These are phyloP conservation scores for Formica exsecta DNA, from an alignment of 1,140 invertebrate species.

Conservation along the genomic window DNA sequence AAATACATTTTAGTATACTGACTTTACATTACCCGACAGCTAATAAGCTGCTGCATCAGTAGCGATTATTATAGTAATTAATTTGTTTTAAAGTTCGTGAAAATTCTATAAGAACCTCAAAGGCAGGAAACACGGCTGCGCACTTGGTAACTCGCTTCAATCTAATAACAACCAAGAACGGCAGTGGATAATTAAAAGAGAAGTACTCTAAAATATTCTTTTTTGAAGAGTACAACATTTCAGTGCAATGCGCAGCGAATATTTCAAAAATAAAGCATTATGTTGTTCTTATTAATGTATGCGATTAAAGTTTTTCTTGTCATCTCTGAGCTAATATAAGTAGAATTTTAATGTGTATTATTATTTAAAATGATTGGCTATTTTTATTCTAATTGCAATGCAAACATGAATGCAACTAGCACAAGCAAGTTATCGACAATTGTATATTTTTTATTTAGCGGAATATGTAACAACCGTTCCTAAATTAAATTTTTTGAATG, in stretches of 20 bases:
- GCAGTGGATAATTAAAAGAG: constrained; percentile 48
- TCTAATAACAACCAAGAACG: constrained; percentile 58
- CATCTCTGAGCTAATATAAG: not conserved
- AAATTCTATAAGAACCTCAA: constrained; percentile 60
- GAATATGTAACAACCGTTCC: not conserved
- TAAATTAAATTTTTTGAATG: constrained; percentile 6
- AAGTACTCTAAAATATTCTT: constrained; percentile 55
- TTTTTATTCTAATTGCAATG: not conserved
- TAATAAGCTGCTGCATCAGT: constrained; percentile 53
- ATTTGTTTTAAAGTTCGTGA: constrained; percentile 60
- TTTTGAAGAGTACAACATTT: constrained; percentile 17
- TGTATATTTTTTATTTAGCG: not conserved
- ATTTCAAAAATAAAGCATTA: constrained; percentile 29
- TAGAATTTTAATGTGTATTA: constrained; percentile 1
- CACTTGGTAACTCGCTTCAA: constrained; percentile 48
- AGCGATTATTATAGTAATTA: constrained; percentile 60
- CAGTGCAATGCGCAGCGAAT: constrained; percentile 16
- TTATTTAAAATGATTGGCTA: not conserved
- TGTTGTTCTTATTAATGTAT: constrained; percentile 16
- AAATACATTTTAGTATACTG: constrained; percentile 11
- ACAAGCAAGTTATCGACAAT: not conserved
- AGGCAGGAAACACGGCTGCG: constrained; percentile 41
- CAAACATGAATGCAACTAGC: not conserved
- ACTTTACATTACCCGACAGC: constrained; percentile 27
- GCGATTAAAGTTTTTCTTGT: constrained; percentile 15